Evolutionary conservation across 2,888 invertebrate species (phyloP).

Genomic region (Drosophila monieri): DNA sequence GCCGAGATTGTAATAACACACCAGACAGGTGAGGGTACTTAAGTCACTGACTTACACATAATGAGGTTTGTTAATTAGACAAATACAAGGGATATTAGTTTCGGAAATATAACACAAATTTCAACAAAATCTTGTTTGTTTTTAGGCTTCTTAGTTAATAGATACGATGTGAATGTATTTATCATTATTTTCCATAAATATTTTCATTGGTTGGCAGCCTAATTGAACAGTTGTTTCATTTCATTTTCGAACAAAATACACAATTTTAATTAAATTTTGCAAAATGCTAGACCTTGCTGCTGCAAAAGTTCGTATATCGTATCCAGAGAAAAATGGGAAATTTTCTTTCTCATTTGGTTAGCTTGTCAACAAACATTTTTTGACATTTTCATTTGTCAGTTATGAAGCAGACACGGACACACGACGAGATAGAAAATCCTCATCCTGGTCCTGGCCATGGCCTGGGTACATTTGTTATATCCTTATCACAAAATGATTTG

Average conservation of each 20-base stretch:
- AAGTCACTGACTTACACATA: conserved; percentile 16
- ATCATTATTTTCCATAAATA: not conserved
- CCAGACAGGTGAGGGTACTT: conserved; percentile 40
- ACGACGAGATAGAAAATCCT: conserved; percentile 20
- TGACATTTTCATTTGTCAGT: conserved; percentile 77
- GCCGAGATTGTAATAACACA: conserved; percentile 54
- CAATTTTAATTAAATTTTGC: conserved; percentile 45
- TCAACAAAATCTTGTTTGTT: not conserved
- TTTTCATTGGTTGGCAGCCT: conserved; percentile 3
- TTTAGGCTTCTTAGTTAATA: not conserved
- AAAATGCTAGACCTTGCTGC: not conserved
- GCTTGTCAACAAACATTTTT: conserved; percentile 63
- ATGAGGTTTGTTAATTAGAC: conserved; percentile 24
- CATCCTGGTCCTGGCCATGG: conserved; percentile 40
- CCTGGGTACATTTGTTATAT: conserved; percentile 46
- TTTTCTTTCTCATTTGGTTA: conserved; percentile 66
- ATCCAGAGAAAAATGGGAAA: conserved; percentile 22
- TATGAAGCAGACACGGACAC: conserved; percentile 53
- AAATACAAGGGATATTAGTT: conserved; percentile 5
- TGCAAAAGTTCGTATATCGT: not conserved
- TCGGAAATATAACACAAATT: not conserved
- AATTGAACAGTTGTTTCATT: conserved; percentile 11
- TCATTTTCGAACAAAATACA: conserved; percentile 1
- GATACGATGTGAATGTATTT: not conserved
- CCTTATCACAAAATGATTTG: conserved; percentile 75